A percentile compares a stretch with the other conserved stretches of the same genome.
Evolutionary conservation across 1,140 invertebrate genomes (phyloP).

Genomic region (Calycopis cecrops): DNA sequence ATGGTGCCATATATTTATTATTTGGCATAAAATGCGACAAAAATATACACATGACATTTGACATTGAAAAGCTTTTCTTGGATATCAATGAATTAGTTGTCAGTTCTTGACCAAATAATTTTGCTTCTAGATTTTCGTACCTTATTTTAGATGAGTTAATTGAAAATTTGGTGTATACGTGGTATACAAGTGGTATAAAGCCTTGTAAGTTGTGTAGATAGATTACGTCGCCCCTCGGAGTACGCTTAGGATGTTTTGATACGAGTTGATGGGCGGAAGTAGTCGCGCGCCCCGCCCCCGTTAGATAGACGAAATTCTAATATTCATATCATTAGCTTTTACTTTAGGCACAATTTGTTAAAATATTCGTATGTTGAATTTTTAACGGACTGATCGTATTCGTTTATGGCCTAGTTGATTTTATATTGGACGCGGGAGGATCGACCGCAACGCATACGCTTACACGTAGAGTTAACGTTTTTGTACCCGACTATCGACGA

Average conservation of each 20-base stretch:
- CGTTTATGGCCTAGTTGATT: conserved; percentile 58
- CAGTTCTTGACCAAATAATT: neutral
- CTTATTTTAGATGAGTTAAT: neutral
- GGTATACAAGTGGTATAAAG: conserved; percentile 28
- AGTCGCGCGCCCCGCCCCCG: conserved; percentile 22
- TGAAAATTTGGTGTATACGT: conserved; percentile 15
- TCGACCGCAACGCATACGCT: conserved; percentile 7
- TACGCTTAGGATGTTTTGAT: conserved; percentile 41
- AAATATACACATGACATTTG: too few relatives aligned
- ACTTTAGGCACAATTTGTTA: conserved; percentile 65
- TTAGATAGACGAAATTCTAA: conserved; percentile 72
- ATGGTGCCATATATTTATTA: too few relatives aligned
- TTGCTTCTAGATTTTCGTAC: neutral
- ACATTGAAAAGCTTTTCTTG: too few relatives aligned
- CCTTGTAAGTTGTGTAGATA: too few relatives aligned
- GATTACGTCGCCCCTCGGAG: conserved; percentile 31
- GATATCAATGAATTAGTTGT: neutral
- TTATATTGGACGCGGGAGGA: conserved; percentile 41
- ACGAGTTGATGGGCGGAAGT: conserved; percentile 9
- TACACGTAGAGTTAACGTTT: neutral
- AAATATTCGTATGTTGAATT: conserved; percentile 44
- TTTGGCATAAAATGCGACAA: too few relatives aligned
- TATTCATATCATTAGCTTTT: conserved; percentile 74
- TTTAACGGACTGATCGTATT: conserved; percentile 48
- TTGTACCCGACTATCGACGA: conserved; percentile 32